phyloP scores from a whole-genome alignment of 2,888 invertebrate species.

The Alentia gelatinosa region DNA sequence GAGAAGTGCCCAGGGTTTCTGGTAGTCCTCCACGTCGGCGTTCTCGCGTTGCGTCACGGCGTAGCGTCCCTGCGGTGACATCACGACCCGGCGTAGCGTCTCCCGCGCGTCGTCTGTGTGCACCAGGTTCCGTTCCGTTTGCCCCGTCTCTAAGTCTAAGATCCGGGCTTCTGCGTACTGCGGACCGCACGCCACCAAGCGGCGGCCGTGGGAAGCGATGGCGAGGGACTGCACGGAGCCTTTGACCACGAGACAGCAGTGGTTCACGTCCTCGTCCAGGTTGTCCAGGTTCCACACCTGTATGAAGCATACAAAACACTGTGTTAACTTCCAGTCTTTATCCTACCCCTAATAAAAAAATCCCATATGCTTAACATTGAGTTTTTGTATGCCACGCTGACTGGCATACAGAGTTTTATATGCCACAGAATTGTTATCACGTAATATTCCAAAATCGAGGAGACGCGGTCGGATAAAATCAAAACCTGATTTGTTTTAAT shows the following conservation, averaged over 20 bases:
- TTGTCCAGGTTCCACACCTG: slow-evolving; percentile 76
- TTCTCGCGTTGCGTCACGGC: slow-evolving; percentile 67
- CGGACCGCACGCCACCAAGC: slow-evolving; percentile 66
- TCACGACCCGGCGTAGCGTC: slow-evolving; percentile 62
- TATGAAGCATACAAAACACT: not conserved
- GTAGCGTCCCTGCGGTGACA: slow-evolving; percentile 70
- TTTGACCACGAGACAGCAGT: slow-evolving; percentile 70
- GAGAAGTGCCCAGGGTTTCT: slow-evolving; percentile 63
- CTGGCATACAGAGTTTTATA: too few species aligned
- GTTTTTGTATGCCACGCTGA: too few species aligned
- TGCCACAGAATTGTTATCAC: too few species aligned
- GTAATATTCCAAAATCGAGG: too few species aligned
- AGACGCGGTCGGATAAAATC: too few species aligned
- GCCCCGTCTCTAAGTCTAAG: slow-evolving; percentile 67
- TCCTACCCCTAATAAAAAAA: too few species aligned
- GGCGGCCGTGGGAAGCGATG: slow-evolving; percentile 63
- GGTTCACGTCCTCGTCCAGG: slow-evolving; percentile 71
- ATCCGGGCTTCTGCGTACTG: slow-evolving; percentile 73
- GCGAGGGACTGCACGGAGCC: slow-evolving; percentile 66
- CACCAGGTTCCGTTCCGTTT: slow-evolving; percentile 66
- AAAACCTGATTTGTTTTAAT: too few species aligned
- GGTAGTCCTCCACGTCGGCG: slow-evolving; percentile 54
- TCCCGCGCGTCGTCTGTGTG: slow-evolving; percentile 68
- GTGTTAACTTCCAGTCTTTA: too few species aligned
- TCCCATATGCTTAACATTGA: too few species aligned